phyloP scores from a whole-genome alignment of 2,797 vertebrate species.

The Rhyacichthys aspro region DNA sequence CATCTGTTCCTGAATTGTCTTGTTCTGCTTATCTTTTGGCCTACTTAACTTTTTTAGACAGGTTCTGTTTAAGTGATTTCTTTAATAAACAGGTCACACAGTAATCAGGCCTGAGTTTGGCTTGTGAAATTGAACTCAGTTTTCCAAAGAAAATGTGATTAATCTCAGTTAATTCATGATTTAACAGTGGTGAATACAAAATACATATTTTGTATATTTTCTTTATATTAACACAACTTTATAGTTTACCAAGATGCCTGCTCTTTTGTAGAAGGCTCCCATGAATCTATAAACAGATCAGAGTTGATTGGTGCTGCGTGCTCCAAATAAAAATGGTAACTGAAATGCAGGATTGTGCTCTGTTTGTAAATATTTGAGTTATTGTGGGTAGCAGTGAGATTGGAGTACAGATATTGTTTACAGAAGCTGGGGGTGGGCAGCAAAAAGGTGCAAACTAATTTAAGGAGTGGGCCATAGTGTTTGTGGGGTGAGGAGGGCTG shows the following conservation, averaged over 20 bases:
- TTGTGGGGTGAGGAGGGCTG: constrained; percentile 1
- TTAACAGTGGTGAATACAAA: too few relatives aligned
- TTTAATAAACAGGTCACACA: too few relatives aligned
- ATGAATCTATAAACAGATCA: constrained; percentile 10
- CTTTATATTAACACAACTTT: background rate
- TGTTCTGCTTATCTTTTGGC: too few relatives aligned
- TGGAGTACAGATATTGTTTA: constrained; percentile 40
- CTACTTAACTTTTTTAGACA: too few relatives aligned
- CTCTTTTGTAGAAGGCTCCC: constrained; percentile 2
- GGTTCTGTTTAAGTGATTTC: too few relatives aligned
- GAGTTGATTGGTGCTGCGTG: constrained; percentile 8
- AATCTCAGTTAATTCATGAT: too few relatives aligned
- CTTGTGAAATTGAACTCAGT: too few relatives aligned
- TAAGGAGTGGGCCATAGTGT: constrained; percentile 32
- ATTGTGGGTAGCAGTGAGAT: constrained; percentile 41
- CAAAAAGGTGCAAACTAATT: constrained; percentile 39
- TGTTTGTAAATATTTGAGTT: constrained; percentile 69
- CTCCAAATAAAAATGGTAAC: constrained; percentile 11
- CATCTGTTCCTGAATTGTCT: too few relatives aligned
- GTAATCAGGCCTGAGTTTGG: too few relatives aligned
- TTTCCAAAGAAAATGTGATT: too few relatives aligned
- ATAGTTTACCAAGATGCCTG: constrained; percentile 4
- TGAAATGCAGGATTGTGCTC: constrained; percentile 31
- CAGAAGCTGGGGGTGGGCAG: constrained; percentile 14
- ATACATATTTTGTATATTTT: too few relatives aligned